These are phyloP conservation scores for Ectemnius cavifrons DNA, from an alignment of 2,888 invertebrate genomes.

Conservation along the genomic window DNA sequence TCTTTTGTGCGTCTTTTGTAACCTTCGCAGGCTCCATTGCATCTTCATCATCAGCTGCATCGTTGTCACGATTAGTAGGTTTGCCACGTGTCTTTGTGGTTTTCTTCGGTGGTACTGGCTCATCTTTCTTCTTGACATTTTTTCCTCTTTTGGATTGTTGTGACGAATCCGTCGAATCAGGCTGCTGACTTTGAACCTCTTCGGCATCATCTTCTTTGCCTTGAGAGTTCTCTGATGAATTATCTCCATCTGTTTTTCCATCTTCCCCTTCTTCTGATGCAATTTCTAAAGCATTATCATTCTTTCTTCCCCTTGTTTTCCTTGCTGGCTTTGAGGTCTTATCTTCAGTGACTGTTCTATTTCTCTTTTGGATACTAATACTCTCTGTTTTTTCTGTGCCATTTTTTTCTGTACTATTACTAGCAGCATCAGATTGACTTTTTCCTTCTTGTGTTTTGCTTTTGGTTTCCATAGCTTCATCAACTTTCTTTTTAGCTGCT, in stretches of 20 bases:
- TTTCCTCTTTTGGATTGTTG: conserved; percentile 24
- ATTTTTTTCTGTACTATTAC: not conserved
- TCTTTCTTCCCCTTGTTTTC: conserved; percentile 24
- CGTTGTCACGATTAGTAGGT: conserved; percentile 18
- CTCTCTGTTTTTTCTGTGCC: conserved; percentile 7
- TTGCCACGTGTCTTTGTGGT: conserved; percentile 31
- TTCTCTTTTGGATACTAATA: not conserved
- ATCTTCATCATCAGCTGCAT: conserved; percentile 13
- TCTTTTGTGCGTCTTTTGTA: conserved; percentile 24
- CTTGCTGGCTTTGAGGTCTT: conserved; percentile 11
- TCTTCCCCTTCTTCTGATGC: conserved; percentile 16
- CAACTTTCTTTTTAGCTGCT: conserved; percentile 21
- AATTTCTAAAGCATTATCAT: conserved; percentile 11
- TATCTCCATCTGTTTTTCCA: conserved; percentile 2
- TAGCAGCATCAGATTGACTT: not conserved
- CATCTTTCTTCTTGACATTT: conserved; percentile 29
- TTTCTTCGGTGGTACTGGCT: conserved; percentile 13
- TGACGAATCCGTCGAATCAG: conserved; percentile 7
- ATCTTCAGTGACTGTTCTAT: not conserved
- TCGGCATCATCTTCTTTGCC: conserved; percentile 10
- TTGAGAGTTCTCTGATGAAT: conserved; percentile 13
- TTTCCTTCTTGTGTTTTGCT: conserved; percentile 14
- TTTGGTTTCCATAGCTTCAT: conserved; percentile 7
- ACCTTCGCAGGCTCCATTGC: not conserved
- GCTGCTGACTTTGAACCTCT: conserved; percentile 15